Evolutionary conservation across 2,797 vertebrate species (phyloP), one percentile per base, ranked within the genome.

Genomic region (Pangasius mekongensis): DNA sequence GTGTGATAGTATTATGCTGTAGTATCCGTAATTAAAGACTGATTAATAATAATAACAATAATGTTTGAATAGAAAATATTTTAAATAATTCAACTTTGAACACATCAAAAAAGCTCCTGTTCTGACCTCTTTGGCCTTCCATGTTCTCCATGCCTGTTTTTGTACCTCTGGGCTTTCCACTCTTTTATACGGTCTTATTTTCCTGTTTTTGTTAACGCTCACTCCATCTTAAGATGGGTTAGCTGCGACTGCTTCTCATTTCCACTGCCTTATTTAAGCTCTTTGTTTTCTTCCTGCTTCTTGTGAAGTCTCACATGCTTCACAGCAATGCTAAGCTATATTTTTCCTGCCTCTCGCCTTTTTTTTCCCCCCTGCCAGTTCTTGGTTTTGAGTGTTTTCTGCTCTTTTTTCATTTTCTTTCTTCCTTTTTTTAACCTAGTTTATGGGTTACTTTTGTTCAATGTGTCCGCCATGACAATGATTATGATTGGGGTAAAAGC

Each of bases 251-350:
- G 64, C 83, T 54, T 69, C 83, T 84, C 64, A 69, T 84, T 84
- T 84, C 83, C 83, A 69, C 64, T 3, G n/a, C 39, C n/a, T 84
- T 69, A 69, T 84, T 84, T 54, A 84, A 84, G 83, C 64, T 67
- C 62, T 84, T 84, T 84, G 82, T 84, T 84, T 84, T 62, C 71
- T 64, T 64, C 84, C 54, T 76, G 56, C 69, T 86, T 5, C 56
- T 60, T 62, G 69, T 86, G 39, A 86, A 86, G 84, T 76, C 69
- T 86, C 56, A 22, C 84, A 77, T 77, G 36, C 27, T 76, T 86
- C 69, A 86, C 84, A 76, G 71, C 56, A 62, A 58, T 3, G 14
- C 54, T 18, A 47, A 62, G 85, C 85, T 33, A 33, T 30, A 30
- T 47, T 47, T 43, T 86, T 47, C 36, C 27, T 18, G 8, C 62